These are phyloP conservation scores for Hyles lineata DNA, from an alignment of 2,888 invertebrate genomes.

Conservation along the genomic window DNA sequence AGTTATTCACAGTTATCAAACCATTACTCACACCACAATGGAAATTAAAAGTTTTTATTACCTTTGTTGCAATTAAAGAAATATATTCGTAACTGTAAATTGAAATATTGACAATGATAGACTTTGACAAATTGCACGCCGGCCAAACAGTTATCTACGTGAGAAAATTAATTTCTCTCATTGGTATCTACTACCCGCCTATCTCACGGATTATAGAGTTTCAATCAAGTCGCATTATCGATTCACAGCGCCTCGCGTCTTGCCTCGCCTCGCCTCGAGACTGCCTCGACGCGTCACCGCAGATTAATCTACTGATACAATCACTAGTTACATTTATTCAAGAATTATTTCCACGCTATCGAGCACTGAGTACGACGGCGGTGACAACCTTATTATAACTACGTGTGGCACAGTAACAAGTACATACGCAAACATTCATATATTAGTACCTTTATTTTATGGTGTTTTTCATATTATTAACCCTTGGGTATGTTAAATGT, in stretches of 20 bases:
- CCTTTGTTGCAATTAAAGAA: no score
- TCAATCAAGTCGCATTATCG: conserved; percentile 25
- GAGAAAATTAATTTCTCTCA: conserved; percentile 17
- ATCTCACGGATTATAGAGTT: conserved; percentile 20
- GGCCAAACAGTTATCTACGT: conserved; percentile 9
- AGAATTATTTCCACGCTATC: conserved; percentile 8
- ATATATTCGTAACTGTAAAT: no score
- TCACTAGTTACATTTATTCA: conserved; percentile 2
- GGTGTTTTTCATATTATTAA: no score
- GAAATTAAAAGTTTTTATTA: no score
- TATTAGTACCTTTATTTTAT: no score
- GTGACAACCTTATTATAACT: not conserved
- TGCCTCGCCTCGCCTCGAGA: not conserved
- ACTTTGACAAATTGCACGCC: not conserved
- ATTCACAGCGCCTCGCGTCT: conserved; percentile 18
- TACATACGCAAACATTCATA: not conserved
- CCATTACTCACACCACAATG: no score
- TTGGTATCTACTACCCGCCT: conserved; percentile 2
- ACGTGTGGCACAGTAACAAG: not conserved
- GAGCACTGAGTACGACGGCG: not conserved
- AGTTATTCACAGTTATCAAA: no score
- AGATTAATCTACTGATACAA: conserved; percentile 20
- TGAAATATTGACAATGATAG: not conserved
- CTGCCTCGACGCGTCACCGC: not conserved
- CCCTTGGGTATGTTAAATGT: no score